Evolutionary conservation across 2,888 invertebrate genomes (phyloP).

Genomic region (Morinoia aosen): DNA sequence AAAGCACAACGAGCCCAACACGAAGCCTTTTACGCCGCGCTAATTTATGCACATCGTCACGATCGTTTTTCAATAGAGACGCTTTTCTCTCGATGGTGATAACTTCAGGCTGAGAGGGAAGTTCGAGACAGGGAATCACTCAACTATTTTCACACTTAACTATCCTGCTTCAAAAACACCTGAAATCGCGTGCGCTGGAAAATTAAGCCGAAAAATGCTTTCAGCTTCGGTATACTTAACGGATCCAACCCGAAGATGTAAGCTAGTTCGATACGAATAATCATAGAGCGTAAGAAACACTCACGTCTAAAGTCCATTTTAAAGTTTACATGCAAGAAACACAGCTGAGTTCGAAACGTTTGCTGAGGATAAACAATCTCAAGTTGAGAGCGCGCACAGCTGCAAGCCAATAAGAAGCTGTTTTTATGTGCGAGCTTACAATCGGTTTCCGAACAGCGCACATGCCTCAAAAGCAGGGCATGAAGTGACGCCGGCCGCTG

Average conservation of each 20-base stretch:
- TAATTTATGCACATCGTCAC: background rate
- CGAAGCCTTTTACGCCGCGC: background rate
- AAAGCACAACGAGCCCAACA: background rate
- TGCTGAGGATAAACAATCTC: background rate
- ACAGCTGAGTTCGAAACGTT: background rate
- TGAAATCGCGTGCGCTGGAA: background rate
- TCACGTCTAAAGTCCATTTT: background rate
- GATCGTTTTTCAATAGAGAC: background rate
- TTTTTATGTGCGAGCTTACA: background rate
- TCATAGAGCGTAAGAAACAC: background rate
- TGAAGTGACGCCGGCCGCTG: background rate
- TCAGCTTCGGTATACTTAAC: background rate
- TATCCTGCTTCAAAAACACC: background rate
- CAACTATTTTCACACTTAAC: background rate
- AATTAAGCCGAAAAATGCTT: background rate
- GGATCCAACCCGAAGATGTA: background rate
- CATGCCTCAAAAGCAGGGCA: background rate
- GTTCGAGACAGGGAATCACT: background rate
- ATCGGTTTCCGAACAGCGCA: background rate
- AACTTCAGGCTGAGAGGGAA: background rate
- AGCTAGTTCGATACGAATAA: background rate
- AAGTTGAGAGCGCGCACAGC: background rate
- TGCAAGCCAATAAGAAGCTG: background rate
- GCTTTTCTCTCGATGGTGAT: background rate
- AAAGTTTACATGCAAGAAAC: background rate